A percentile compares a stretch with the other conserved stretches of the same genome.
phyloP scores from a whole-genome alignment of 2,113 vertebrate genomes.

The Anarrhichthys ocellatus region DNA sequence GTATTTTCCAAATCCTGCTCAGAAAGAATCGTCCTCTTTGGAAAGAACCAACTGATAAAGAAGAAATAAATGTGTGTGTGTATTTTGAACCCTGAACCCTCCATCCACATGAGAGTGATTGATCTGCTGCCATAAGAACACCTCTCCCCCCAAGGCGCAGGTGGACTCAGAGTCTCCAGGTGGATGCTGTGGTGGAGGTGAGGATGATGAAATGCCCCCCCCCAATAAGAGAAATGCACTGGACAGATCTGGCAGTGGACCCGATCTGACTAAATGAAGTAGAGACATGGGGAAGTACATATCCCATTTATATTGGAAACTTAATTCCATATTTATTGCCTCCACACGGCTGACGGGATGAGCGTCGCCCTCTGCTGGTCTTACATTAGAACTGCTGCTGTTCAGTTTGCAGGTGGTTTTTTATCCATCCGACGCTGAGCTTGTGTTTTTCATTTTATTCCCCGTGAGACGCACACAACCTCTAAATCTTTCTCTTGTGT shows the following conservation, averaged over 20 bases:
- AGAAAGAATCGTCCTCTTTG: neutral
- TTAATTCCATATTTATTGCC: neutral
- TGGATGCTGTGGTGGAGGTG: neutral
- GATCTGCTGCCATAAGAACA: neutral
- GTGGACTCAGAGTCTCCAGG: neutral
- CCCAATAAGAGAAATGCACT: neutral
- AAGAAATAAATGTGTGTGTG: neutral
- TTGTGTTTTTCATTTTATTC: neutral
- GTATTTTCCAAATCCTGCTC: too few species aligned
- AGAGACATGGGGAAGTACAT: neutral
- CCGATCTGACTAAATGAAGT: neutral
- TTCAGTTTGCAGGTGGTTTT: conserved; percentile 24
- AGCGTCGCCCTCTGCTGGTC: conserved; percentile 43
- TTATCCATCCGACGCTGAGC: neutral
- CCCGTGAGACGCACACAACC: conserved; percentile 26
- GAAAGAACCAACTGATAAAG: neutral
- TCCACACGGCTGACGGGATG: too few species aligned
- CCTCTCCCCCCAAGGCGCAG: neutral
- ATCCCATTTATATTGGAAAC: neutral
- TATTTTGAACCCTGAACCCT: neutral
- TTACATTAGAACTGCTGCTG: neutral
- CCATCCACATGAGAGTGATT: neutral
- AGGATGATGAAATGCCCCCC: neutral
- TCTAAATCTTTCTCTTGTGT: conserved; percentile 14
- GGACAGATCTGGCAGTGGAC: neutral